Evolutionary conservation across 2,797 vertebrate genomes (phyloP).

Genomic region (Alca torda): DNA sequence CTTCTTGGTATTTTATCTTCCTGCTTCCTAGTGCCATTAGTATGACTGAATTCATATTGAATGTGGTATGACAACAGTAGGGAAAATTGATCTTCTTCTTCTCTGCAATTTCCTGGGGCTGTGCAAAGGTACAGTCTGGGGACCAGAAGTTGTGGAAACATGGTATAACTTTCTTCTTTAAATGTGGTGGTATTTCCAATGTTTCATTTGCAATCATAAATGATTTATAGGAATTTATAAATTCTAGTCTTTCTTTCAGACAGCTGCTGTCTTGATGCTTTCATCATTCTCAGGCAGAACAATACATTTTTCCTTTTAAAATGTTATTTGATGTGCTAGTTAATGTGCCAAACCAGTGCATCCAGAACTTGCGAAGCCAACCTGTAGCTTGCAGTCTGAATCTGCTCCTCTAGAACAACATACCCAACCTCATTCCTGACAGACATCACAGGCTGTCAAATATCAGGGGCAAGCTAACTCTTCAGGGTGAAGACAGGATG

Average conservation of each 20-base stretch:
- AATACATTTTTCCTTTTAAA: background rate
- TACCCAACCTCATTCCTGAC: background rate
- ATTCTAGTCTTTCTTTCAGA: background rate
- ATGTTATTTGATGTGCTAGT: background rate
- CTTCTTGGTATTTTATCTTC: background rate
- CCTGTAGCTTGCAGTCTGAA: background rate
- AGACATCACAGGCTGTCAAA: background rate
- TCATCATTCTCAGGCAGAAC: background rate
- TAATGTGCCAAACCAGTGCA: background rate
- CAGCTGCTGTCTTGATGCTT: background rate
- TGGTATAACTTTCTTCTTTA: background rate
- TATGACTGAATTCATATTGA: background rate
- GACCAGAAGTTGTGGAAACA: background rate
- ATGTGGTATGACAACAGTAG: background rate
- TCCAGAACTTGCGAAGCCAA: background rate
- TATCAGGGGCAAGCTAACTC: background rate
- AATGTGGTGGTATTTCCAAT: rapidly evolving
- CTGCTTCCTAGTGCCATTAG: background rate
- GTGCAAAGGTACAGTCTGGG: background rate
- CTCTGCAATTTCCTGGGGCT: background rate
- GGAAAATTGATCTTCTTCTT: background rate
- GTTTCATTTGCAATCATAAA: background rate
- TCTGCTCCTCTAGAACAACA: background rate
- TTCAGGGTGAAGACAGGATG: background rate
- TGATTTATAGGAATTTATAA: background rate